Base-by-base conservation (phyloP, 1,140 invertebrate genomes). In the Drosophila paulistorum region DNA sequence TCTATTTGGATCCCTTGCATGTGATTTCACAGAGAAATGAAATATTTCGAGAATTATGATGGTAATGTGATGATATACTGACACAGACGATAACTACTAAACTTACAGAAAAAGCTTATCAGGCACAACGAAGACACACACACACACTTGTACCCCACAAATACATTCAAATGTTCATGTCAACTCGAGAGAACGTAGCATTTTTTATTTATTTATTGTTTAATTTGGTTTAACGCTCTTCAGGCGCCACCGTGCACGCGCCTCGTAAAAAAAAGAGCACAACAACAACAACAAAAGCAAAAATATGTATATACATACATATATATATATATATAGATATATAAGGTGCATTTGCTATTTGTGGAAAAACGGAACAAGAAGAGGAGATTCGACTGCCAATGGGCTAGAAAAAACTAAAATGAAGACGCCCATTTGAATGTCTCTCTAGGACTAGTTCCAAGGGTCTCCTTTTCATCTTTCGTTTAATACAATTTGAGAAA, bases 161-260 rank as follows among this genome's bases (percentile, higher is more conserved):
- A 64, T 17, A 71, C 45, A 74, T 11, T 11, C 17, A 55, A 57
- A 39, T 54, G 73, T 2, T 45, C 61, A 42, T 51, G 17, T 51
- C 17, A 23, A 51, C 13, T 66, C 37, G 64, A 58, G 74, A 48
- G 64, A 65, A 35, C 68, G 63, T 54, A 77, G 60, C 68, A 63
- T 70, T 70, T 37, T 30, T 79, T 66, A 69, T 51, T 51, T 51
- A 51, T 68, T 68, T 77, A 71, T 86, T 86, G 71, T 81, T 86
- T 81, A 73, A 79, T 86, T 86, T 86, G 54, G 75, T 76, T 86
- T 67, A 81, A 77, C 68, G 79, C 68, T 66, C 78, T 64, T 59
- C 57, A 68, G 82, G 82, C 82, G 82, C 82, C 82, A 86, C 75
- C 61, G 75, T 79, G 75, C 82, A 78, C 74, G 78, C 71, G 82